A percentile compares a stretch with the other conserved stretches of the same genome.
These are phyloP conservation scores for Epinephelus fuscoguttatus DNA, from an alignment of 2,113 vertebrate species.

Conservation along the genomic window DNA sequence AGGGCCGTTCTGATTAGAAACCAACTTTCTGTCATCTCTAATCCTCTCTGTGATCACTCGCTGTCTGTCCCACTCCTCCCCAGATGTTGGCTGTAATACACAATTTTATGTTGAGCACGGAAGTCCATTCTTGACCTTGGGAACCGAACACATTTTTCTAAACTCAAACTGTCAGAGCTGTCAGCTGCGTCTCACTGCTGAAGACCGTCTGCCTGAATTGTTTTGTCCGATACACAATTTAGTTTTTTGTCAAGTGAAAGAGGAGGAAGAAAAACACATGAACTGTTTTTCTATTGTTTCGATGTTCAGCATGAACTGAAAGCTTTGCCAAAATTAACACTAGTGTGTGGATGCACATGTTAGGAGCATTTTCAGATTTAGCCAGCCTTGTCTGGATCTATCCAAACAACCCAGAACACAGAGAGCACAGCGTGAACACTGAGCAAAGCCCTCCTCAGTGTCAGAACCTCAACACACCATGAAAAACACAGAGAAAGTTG, in stretches of 20 bases:
- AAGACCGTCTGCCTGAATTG: neutral
- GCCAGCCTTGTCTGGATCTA: neutral
- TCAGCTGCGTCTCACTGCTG: neutral
- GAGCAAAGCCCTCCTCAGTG: constrained; percentile 1
- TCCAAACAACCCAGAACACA: no score
- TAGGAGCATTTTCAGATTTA: neutral
- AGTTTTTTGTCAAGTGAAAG: neutral
- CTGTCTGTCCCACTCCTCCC: neutral
- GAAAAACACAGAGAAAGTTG: constrained; percentile 28
- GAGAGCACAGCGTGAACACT: neutral
- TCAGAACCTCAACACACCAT: constrained; percentile 19
- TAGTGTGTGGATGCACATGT: no score
- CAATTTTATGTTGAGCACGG: neutral
- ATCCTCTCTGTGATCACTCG: neutral
- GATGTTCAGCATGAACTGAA: neutral
- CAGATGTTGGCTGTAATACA: neutral
- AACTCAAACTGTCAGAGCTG: neutral
- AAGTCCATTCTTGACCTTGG: neutral
- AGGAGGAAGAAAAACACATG: neutral
- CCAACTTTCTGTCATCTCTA: neutral
- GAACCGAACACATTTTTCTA: neutral
- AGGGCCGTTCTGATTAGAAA: neutral
- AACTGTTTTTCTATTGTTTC: neutral
- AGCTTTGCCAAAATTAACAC: neutral
- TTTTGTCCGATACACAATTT: neutral